Conservation (phyloP, 2,797 vertebrate genomes). For the Coccyzus lansbergi region DNA sequence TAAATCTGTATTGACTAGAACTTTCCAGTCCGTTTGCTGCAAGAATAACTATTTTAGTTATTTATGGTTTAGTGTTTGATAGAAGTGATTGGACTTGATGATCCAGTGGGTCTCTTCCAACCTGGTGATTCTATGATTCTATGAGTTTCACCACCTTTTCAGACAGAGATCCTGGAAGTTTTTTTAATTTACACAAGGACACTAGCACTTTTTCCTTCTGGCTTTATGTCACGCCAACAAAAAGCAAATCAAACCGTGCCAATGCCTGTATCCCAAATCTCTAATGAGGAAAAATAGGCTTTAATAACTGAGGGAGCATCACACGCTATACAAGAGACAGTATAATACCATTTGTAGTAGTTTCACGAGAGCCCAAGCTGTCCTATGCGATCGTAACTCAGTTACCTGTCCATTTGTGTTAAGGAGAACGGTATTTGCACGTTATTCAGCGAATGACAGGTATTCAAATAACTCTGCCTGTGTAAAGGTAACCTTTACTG, state of each 20-base stretch:
- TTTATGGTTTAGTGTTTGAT: too few species aligned
- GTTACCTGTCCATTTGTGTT: not conserved
- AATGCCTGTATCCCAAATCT: not conserved
- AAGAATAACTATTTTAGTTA: not conserved
- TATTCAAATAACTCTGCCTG: not conserved
- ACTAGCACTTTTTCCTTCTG: not conserved
- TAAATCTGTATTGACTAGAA: not conserved
- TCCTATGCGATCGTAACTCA: not conserved
- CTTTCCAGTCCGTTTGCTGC: not conserved
- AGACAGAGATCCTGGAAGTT: not conserved
- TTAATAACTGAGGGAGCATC: not conserved
- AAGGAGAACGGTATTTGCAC: not conserved
- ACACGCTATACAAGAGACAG: not conserved
- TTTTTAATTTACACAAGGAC: not conserved
- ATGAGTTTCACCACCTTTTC: not conserved
- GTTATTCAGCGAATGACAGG: not conserved
- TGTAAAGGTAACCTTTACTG: not conserved
- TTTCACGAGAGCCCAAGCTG: not conserved
- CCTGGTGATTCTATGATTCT: too few species aligned
- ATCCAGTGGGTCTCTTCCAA: too few species aligned
- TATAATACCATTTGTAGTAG: not conserved
- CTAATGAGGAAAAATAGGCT: not conserved
- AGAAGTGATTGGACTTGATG: too few species aligned
- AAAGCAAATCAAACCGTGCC: not conserved
- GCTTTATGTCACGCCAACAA: not conserved